Percentiles rank a stretch among this genome's conserved stretches.
phyloP scores from a whole-genome alignment of 2,888 invertebrate species.

The Microplitis manilae region DNA sequence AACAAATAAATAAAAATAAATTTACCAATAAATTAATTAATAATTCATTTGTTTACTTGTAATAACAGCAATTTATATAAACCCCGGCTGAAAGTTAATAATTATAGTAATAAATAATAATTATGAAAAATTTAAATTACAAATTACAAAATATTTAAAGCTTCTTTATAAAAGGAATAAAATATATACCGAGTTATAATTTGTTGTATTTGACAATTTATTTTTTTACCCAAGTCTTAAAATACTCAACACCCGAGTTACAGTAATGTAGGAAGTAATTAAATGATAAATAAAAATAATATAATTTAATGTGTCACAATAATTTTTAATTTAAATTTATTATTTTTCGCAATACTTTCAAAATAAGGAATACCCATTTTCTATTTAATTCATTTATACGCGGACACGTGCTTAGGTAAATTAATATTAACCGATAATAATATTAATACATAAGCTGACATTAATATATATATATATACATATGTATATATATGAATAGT shows the following conservation, averaged over 20 bases:
- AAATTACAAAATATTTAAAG: background rate
- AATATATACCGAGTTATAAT: background rate
- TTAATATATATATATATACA: background rate
- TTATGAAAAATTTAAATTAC: background rate
- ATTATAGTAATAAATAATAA: background rate
- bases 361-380: background rate
- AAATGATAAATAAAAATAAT: background rate
- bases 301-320: background rate
- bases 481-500: slow-evolving; percentile 15
- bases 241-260: background rate
- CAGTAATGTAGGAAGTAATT: background rate
- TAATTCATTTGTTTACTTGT: background rate
- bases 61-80: background rate
- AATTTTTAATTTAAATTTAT: background rate
- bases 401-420: slow-evolving; percentile 7
- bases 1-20: background rate
- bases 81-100: background rate
- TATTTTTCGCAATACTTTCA: slow-evolving; percentile 15
- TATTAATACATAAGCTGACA: background rate
- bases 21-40: background rate
- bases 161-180: background rate
- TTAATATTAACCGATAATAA: background rate
- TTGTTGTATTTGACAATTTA: background rate
- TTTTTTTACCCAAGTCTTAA: background rate
- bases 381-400: background rate